Base-by-base conservation (phyloP, 92 coral and sea anemone genomes). In the Muricea muricata region DNA sequence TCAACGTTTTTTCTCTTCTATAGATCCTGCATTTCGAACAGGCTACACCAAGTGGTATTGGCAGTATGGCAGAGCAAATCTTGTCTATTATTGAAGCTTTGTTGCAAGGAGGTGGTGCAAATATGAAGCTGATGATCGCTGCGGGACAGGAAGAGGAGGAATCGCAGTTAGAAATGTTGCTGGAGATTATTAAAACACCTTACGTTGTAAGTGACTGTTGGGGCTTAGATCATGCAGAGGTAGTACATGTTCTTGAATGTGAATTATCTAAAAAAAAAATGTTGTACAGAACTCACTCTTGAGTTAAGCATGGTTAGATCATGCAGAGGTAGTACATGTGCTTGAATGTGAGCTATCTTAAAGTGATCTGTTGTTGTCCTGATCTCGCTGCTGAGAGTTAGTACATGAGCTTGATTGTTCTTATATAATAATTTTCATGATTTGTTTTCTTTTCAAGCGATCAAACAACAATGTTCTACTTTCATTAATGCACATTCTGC, bases 401-500 rank as follows among this genome's bases (percentile, higher is more conserved):
- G n/a, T n/a, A n/a, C n/a, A n/a, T n/a, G n/a, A n/a, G n/a, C n/a
- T n/a, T n/a, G n/a, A n/a, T n/a, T n/a, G n/a, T n/a, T n/a, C n/a
- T n/a, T n/a, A n/a, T n/a, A n/a, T n/a, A n/a, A n/a, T n/a, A n/a
- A n/a, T n/a, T n/a, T n/a, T n/a, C n/a, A n/a, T 24, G 26, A 45
- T 57, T 46, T 41, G 18, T 46, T 74, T 29, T 28, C 52, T 40
- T 26, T 84, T 69, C 18, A 66, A 95, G 97, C 97, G 99, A 31
- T 92, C 99, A 26, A 94, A 92, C 85, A 91, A 92, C 78, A 93
- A 91, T 66, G 92, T 96, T 12, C 92, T 96, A 14, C 99, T 93
- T 85, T 97, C 97, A 31, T 90, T 96, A 96, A 96, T 93, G 99
- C 93, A 95, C 17, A 96, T 96, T 28, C 94, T 96, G 41, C 99